Evolutionary conservation across 2,797 vertebrate species (phyloP), one percentile per base, ranked within the genome.

Genomic region (Microchirus variegatus): DNA sequence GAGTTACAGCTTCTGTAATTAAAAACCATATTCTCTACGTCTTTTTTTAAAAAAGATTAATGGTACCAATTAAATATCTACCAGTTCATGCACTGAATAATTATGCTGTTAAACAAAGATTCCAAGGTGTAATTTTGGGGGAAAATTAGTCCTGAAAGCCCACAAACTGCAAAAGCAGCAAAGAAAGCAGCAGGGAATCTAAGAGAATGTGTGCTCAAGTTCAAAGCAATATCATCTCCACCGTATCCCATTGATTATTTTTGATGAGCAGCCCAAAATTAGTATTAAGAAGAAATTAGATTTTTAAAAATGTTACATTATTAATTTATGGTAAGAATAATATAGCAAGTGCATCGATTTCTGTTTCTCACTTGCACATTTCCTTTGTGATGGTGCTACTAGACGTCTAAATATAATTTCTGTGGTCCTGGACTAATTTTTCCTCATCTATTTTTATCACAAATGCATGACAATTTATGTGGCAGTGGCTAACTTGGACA

Each of bases 381-480:
- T 77, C 2, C 65, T 67, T 36, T 47, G 15, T 11, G 6, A 55
- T 8, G 10, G 11, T 66, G 51, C 14, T 26, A 37, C 47, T 43
- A 59, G 35, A n/a, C 47, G 44, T 67, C 13, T 11, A n/a, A 36
- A 22, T 26, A 40, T 50, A 16, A 38, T 49, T 47, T 63, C 35
- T 57, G 44, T 53, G 57, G 18, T 67, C 19, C 58, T 59, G 37
- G 47, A 48, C 73, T 58, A 53, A 13, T 22, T 80, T 70, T 12
- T 13, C 43, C 1, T 62, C 43, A 43, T 60, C 14, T 16, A 59
- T 73, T 48, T 59, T 65, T 38, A 26, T 75, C 60, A 70, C 40
- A 77, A 69, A 52, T 80, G 87, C 87, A 90, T 89, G 89, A 74
- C 55, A 2, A 41, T 57, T 67, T 82, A 80, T 72, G 80, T 80